Percentiles rank a stretch among this genome's conserved stretches.
Evolutionary conservation across 2,113 vertebrate species (phyloP).

Genomic region (Columba livia): DNA sequence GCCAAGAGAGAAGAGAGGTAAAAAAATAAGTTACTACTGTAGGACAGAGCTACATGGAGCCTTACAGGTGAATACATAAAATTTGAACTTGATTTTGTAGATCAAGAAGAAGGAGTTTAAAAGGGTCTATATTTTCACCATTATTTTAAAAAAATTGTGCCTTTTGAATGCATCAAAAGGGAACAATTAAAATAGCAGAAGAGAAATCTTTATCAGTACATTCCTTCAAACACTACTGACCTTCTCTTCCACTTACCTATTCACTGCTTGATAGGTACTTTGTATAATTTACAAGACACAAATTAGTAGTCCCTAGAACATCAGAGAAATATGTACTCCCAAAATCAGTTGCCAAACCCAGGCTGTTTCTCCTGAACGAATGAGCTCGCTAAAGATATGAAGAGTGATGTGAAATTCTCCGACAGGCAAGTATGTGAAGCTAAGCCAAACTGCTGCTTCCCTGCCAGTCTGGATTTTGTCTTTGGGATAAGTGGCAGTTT

Average conservation of each 20-base stretch:
- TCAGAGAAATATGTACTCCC: not conserved
- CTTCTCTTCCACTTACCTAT: not conserved
- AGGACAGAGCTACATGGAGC: not conserved
- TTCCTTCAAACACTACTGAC: not conserved
- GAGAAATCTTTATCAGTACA: not conserved
- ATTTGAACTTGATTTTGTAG: not conserved
- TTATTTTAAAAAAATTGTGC: not conserved
- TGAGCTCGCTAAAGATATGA: conserved; percentile 22
- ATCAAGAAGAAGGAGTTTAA: not conserved
- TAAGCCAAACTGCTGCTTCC: conserved; percentile 24
- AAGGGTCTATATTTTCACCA: not conserved
- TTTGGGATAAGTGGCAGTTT: not conserved
- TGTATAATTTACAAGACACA: conserved; percentile 10
- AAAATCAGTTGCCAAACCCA: not conserved
- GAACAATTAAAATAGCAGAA: conserved; percentile 8
- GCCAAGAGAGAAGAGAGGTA: not conserved
- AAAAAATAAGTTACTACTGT: not conserved
- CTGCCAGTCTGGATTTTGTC: conserved; percentile 38
- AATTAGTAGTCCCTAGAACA: not conserved
- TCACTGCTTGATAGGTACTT: not conserved
- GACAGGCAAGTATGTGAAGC: not conserved
- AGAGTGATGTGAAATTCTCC: conserved; percentile 6
- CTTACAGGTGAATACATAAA: not conserved
- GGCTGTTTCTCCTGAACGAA: not conserved
- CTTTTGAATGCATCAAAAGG: not conserved